Evolutionary conservation across 1,140 invertebrate species (phyloP), one percentile per base, ranked within the genome.

Genomic region (Neelides sp.): DNA sequence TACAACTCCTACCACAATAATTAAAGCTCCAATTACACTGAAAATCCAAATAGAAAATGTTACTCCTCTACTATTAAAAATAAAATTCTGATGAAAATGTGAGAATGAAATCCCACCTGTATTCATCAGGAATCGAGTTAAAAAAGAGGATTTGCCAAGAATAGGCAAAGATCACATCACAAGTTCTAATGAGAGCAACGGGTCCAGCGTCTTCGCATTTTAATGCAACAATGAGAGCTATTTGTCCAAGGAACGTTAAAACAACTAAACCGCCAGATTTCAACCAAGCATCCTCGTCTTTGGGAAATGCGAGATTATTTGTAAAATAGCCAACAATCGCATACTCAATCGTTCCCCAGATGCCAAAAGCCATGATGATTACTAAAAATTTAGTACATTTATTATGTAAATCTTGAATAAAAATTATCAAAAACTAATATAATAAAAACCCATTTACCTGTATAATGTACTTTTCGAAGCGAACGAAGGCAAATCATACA

Each of bases 121-220:
- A 54, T 15, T 20, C 20, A 20, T 54, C 47, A 26, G 52, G 52
- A 4, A 13, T 2, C 10, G 39, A 23, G 1, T 19, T n/a, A 3
- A 54, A 23, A 2, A 54, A 45, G n/a, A 30, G 3, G n/a, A 43
- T 36, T 44, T 54, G 52, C 52, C 52, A 54, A 3, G 28, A 3
- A 17, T 44, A 54, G 7, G 52, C 37, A 44, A 44, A 54, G 3
- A 54, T 44, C 3, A 49, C 22, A 45, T 49, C 52, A 5, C 28
- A 27, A 1, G 40, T 34, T 32, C 28, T 28, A 15, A 54, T 34
- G 22, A 54, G 13, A 13, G 52, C 41, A 7, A 48, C 46, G 1
- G 47, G 39, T 0, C 41, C 39, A 4, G 46, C 52, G 12, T 26
- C 15, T 39, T 54, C 52, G 13, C 20, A 49, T 20, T 49, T 44